A percentile compares a stretch with the other conserved stretches of the same genome.
These are phyloP conservation scores for Magallana ariakensis DNA, from an alignment of 1,140 invertebrate genomes.

Conservation along the genomic window DNA sequence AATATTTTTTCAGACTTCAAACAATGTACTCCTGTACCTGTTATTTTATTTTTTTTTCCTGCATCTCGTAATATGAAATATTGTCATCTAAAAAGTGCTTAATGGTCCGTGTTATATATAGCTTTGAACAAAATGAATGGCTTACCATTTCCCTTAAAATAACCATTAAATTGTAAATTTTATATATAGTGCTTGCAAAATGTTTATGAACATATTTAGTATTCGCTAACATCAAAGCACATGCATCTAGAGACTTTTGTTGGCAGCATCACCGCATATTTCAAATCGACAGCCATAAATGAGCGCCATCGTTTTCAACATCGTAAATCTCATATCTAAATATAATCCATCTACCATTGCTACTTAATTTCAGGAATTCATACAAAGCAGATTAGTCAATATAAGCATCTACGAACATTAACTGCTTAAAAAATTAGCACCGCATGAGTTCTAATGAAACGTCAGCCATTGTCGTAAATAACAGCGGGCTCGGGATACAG, in stretches of 20 bases:
- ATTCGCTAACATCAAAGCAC: background rate
- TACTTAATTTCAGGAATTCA: background rate
- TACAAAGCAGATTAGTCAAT: too few relatives aligned
- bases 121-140: background rate
- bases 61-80: background rate
- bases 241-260: background rate
- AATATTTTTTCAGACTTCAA: conserved; percentile 28
- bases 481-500: conserved; percentile 20
- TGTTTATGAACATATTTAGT: background rate
- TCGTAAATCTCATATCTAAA: background rate
- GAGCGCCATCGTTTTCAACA: background rate
- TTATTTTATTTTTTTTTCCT: background rate
- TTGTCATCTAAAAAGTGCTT: background rate
- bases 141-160: background rate
- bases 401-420: too few relatives aligned
- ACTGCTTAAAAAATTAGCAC: background rate
- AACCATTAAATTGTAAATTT: conserved; percentile 25
- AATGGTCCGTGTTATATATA: conserved; percentile 19
- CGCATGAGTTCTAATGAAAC: background rate
- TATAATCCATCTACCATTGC: background rate
- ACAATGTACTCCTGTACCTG: background rate
- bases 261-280: background rate
- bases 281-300: background rate
- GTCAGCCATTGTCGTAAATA: conserved; percentile 32
- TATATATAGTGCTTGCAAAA: background rate